Evolutionary conservation across 2,888 invertebrate species (phyloP).

Genomic region (Anoncus sp.): DNA sequence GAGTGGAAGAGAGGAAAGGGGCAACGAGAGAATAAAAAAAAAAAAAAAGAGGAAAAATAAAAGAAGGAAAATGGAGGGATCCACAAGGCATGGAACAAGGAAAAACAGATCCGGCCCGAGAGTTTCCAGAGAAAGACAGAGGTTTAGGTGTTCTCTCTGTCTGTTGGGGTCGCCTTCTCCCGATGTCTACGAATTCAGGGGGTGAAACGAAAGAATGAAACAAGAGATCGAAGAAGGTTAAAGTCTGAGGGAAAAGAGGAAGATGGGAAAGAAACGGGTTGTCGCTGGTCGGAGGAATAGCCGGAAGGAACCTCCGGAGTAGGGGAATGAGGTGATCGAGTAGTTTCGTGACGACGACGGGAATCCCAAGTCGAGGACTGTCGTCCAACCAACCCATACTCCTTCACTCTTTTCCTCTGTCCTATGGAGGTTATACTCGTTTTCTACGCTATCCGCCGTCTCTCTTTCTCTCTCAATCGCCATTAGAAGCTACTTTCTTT

Average conservation of each 20-base stretch:
- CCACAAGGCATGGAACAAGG: slow-evolving; percentile 38
- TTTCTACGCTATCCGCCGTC: slow-evolving; percentile 12
- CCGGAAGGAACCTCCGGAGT: slow-evolving; percentile 58
- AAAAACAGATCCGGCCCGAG: slow-evolving; percentile 28
- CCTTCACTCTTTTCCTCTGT: background rate
- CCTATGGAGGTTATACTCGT: slow-evolving; percentile 4
- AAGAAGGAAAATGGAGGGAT: slow-evolving; percentile 39
- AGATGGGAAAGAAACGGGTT: slow-evolving; percentile 62
- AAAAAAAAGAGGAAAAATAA: slow-evolving; percentile 57
- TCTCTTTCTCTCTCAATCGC: slow-evolving; percentile 32
- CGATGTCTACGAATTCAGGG: slow-evolving; percentile 40
- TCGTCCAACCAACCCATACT: slow-evolving; percentile 18
- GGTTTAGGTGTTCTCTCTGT: slow-evolving; percentile 13
- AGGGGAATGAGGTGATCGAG: slow-evolving; percentile 70
- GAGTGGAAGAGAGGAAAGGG: too few species aligned
- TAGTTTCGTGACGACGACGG: slow-evolving; percentile 69
- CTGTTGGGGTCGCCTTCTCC: slow-evolving; percentile 18
- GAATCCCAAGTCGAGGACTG: slow-evolving; percentile 60
- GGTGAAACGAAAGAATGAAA: slow-evolving; percentile 54
- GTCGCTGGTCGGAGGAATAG: slow-evolving; percentile 55
- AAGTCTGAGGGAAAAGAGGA: slow-evolving; percentile 55
- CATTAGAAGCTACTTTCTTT: slow-evolving; percentile 47
- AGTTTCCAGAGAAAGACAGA: slow-evolving; percentile 38
- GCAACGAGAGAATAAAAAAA: slow-evolving; percentile 45
- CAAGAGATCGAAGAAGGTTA: slow-evolving; percentile 38